Conservation (phyloP, 2,797 vertebrate species). For the Anas flavirostris region DNA sequence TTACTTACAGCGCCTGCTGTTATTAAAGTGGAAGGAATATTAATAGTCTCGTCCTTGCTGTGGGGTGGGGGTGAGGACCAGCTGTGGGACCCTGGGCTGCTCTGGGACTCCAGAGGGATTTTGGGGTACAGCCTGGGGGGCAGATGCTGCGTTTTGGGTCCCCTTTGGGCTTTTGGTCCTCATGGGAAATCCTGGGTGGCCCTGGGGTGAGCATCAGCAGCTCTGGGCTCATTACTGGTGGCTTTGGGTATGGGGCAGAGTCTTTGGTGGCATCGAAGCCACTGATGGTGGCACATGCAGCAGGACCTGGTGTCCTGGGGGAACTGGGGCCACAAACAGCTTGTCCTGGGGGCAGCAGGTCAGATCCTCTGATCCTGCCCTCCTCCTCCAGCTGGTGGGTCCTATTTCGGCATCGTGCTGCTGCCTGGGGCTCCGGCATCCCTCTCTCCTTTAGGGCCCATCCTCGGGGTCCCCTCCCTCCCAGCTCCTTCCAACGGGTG, state of each 20-base stretch:
- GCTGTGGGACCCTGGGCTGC: not conserved
- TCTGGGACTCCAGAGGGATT: not conserved
- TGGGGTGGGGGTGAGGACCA: not conserved
- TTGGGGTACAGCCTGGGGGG: not conserved
- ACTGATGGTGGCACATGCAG: accelerated
- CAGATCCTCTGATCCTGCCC: not conserved
- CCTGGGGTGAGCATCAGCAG: accelerated
- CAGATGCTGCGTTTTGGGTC: not conserved
- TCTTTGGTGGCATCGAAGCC: not conserved
- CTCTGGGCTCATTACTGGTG: not conserved
- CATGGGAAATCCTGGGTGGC: not conserved
- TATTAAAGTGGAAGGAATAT: slow-evolving; percentile 11
- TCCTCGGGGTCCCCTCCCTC: not conserved
- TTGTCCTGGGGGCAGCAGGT: not conserved
- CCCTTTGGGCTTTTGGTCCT: not conserved
- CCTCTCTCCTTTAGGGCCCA: not conserved
- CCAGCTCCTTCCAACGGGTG: no score
- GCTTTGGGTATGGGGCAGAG: not conserved
- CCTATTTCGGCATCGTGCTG: not conserved
- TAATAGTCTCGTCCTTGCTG: not conserved
- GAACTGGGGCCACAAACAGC: no score
- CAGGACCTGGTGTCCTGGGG: accelerated
- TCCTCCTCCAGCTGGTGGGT: accelerated
- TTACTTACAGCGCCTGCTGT: slow-evolving; percentile 41
- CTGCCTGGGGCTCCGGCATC: accelerated